phyloP scores from a whole-genome alignment of 2,797 vertebrate species.

The Uromys caudimaculatus region DNA sequence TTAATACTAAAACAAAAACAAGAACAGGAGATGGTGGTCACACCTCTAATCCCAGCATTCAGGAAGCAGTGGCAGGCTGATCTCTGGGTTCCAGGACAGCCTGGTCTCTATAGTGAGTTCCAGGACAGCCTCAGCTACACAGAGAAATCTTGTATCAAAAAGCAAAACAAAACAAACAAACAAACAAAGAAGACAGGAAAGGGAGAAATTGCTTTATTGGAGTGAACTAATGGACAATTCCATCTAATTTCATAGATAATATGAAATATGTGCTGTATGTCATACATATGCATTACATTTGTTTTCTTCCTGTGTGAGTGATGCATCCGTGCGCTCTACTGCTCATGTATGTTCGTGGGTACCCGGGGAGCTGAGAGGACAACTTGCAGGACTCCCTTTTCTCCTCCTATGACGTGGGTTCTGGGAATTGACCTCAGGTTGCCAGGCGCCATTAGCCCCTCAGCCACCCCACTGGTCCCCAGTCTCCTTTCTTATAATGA shows the following conservation, averaged over 20 bases:
- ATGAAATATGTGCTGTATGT: not conserved
- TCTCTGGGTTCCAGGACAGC: not conserved
- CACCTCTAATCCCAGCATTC: not conserved
- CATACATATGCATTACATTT: not conserved
- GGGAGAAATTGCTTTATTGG: not conserved
- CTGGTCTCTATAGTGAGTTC: not conserved
- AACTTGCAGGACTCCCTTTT: not conserved
- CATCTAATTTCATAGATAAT: not conserved
- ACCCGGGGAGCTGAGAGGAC: not conserved
- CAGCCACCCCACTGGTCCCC: not conserved
- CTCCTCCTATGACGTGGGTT: too few relatives aligned
- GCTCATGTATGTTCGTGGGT: not conserved
- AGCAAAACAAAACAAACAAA: too few relatives aligned
- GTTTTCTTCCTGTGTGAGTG: not conserved
- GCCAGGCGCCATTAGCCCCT: too few relatives aligned
- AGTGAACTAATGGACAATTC: not conserved
- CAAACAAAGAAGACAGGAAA: not conserved
- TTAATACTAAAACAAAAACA: not conserved
- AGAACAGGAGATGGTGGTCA: not conserved
- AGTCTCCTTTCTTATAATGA: too few relatives aligned
- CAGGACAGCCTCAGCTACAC: not conserved
- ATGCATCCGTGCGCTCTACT: too few relatives aligned
- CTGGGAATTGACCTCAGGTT: not conserved
- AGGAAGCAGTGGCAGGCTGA: not conserved
- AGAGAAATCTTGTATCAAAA: not conserved